Evolutionary conservation across 2,888 invertebrate species (phyloP), one percentile per base, ranked within the genome.

Genomic region (Rhorus exstirpatorius): DNA sequence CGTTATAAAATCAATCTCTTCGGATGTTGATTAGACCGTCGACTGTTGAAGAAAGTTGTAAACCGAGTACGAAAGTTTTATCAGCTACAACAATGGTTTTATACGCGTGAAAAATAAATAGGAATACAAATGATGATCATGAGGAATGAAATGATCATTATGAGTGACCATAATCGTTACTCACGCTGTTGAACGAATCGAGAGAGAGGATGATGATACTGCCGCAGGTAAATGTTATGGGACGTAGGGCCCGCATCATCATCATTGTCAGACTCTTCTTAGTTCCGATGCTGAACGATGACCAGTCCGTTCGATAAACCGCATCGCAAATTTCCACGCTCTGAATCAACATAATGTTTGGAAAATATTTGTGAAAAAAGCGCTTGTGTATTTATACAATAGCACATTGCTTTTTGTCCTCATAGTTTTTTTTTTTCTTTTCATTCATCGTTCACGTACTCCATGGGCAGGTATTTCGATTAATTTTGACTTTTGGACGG

Each of bases 221-320:
- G 6, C 76, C 86, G 10, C 87, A 84, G 12, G 86, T 84, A 53
- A 88, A 84, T 49, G 44, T 74, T 7, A 87, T 81, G 0, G 88
- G 85, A 60, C n/a, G 83, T 41, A 21, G 77, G 0, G 82, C 74
- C 74, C 86, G 84, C 1, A 44, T 14, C 72, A 88, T 86, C 17
- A 88, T 80, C 7, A 83, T 53, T 10, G 85, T 53, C 26, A 88
- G 72, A 61, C 76, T 46, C 24, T 83, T 88, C 61, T 51, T 82
- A 35, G 85, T 68, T 41, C 71, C 35, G 8, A 12, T 24, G 0
- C 84, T 61, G 1, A 88, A 63, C n/a, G 35, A 17, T 3, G 76
- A 68, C 86, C 88, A 88, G 3, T 88, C 85, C 82, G 85, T 86
- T 10, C 82, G 71, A 38, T 87, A 88, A 65, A 86, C 46, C 3